These are phyloP conservation scores for Gnathonemus echidnorhynchus DNA, from an alignment of 2,113 vertebrate species.

Conservation along the genomic window DNA sequence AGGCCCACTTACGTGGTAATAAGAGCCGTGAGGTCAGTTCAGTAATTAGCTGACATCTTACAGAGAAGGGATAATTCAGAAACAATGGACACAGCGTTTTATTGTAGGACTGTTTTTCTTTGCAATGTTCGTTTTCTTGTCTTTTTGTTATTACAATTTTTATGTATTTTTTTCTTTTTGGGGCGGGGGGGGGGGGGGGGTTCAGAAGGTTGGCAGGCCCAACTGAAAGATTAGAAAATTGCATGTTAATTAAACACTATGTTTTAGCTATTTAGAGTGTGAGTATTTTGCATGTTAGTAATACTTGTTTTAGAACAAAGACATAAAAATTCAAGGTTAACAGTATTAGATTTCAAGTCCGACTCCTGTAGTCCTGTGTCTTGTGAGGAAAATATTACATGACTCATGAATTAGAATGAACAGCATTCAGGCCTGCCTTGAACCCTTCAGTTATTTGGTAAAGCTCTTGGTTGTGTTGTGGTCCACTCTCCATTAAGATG, in stretches of 20 bases:
- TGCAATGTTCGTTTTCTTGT: background rate
- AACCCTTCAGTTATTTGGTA: background rate
- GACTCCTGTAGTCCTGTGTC: background rate
- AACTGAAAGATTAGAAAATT: conserved; percentile 32
- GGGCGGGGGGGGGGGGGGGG: background rate
- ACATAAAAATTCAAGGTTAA: background rate
- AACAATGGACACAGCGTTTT: background rate
- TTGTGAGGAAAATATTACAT: background rate
- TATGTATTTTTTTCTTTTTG: conserved; percentile 14
- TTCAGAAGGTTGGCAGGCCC: conserved; percentile 46
- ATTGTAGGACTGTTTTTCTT: background rate
- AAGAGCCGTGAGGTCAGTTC: background rate
- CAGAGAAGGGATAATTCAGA: background rate
- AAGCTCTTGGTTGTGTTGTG: background rate
- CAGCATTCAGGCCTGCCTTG: background rate
- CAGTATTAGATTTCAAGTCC: background rate
- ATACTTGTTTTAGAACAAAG: background rate
- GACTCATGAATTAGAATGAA: background rate
- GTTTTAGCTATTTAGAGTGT: conserved; percentile 27
- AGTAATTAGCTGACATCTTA: background rate
- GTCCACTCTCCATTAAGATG: background rate
- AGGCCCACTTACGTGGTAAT: background rate
- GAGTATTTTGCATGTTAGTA: conserved; percentile 30
- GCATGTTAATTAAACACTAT: conserved; percentile 39
- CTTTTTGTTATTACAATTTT: background rate